Percentiles rank a stretch among this genome's conserved stretches.
Conservation (phyloP, 1,140 invertebrate genomes). For the Stenopsyche tienmushanensis region DNA sequence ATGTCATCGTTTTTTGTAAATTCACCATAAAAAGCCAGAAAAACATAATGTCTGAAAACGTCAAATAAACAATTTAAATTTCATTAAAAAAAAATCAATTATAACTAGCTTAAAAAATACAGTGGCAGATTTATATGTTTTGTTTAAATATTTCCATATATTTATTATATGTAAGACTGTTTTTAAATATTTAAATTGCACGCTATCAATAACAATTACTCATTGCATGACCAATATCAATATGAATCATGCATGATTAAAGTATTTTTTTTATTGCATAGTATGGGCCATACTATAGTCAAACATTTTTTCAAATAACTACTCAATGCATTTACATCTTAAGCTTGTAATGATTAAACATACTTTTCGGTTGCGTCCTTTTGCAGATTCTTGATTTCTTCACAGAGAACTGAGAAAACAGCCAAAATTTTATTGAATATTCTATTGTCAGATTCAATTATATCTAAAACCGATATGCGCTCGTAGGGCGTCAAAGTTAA, state of each 20-base stretch:
- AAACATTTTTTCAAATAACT: too few relatives aligned
- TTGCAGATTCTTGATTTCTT: constrained; percentile 71
- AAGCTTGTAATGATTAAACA: too few relatives aligned
- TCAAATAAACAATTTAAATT: constrained; percentile 13
- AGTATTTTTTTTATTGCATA: too few relatives aligned
- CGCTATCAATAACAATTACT: too few relatives aligned
- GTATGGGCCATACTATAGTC: too few relatives aligned
- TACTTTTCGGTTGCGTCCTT: constrained; percentile 67
- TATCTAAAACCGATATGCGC: constrained; percentile 63
- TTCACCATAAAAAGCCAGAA: constrained; percentile 51
- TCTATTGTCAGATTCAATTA: constrained; percentile 81
- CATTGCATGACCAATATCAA: too few relatives aligned
- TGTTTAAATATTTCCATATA: too few relatives aligned
- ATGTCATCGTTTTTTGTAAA: constrained; percentile 44
- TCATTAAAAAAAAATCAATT: not conserved
- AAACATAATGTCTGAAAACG: constrained; percentile 48
- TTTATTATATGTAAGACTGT: too few relatives aligned
- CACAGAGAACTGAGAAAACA: constrained; percentile 75
- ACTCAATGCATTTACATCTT: too few relatives aligned
- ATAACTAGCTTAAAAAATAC: not conserved
- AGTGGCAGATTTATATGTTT: too few relatives aligned
- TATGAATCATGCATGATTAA: too few relatives aligned
- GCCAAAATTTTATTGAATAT: constrained; percentile 79
- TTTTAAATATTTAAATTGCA: too few relatives aligned
- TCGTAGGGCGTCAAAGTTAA: constrained; percentile 57